Conservation (phyloP, 2,797 vertebrate species). For the Rhinella marina region DNA sequence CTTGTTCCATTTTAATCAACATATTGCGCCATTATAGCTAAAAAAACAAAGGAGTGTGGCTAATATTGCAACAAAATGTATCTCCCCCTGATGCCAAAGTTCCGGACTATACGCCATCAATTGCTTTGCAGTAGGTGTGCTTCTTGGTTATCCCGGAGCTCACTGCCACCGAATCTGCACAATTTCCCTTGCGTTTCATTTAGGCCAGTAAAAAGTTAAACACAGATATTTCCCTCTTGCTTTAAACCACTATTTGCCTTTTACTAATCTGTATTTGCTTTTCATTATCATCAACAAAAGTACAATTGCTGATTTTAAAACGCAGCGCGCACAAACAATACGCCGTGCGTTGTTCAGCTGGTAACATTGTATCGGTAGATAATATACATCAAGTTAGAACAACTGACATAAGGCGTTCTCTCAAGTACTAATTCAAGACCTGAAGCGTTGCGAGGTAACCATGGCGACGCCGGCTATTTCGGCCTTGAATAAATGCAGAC, state of each 20-base stretch:
- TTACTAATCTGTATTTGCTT: constrained; percentile 30
- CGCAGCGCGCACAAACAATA: not conserved
- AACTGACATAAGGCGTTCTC: constrained; percentile 42
- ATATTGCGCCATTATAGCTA: too few species aligned
- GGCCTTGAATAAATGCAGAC: constrained; percentile 53
- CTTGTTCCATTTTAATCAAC: too few species aligned
- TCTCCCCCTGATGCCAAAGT: not conserved
- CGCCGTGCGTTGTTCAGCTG: not conserved
- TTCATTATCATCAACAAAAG: constrained; percentile 17
- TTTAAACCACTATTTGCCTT: not conserved
- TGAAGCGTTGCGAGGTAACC: constrained; percentile 40
- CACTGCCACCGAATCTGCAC: not conserved
- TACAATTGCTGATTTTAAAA: not conserved
- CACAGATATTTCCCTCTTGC: not conserved
- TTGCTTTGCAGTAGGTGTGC: too few species aligned
- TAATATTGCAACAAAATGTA: not conserved
- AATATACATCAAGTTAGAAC: constrained; percentile 28
- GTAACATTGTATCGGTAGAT: constrained; percentile 49
- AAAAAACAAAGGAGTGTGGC: too few species aligned
- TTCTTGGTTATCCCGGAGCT: not conserved
- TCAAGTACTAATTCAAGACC: constrained; percentile 49
- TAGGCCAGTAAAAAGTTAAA: not conserved
- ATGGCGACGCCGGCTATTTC: constrained; percentile 46
- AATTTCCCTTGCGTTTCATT: not conserved
- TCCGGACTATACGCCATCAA: too few species aligned